Base-by-base conservation (phyloP, 2,113 vertebrate species). In the Alouatta palliata region DNA sequence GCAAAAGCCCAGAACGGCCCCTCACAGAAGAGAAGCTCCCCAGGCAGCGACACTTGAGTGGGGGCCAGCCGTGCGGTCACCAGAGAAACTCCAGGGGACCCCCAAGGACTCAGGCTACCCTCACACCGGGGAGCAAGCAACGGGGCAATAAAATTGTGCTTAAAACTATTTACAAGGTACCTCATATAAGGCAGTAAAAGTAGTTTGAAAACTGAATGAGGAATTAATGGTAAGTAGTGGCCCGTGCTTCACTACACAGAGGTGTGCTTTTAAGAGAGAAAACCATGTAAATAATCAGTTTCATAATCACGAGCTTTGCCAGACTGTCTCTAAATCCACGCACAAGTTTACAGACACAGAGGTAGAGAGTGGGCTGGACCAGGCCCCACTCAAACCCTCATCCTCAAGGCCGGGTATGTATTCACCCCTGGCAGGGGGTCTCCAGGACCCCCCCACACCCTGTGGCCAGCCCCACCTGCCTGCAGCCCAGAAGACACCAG, bases 391-490 rank as follows among this genome's bases (percentile, higher is more conserved):
- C 1, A 16, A 20, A n/a, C 3, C n/a, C 45, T 64, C 0, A 2
- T 25, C 68, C 35, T 21, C 45, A 8, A 0, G 21, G 27, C 9
- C 52, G n/a, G 43, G 43, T 37, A 37, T 30, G 25, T n/a, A 45
- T 8, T 3, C 3, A 30, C 45, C 20, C 4, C n/a, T 4, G 16
- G 8, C 35, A 7, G 35, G 27, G 43, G 0, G 30, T 4, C 8
- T 9, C 35, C 73, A 9, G 71, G n/a, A 25, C 6, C 13, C 37
- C 37, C 2, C 6, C 13, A 7, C 37, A 10, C 56, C 40, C 30
- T 9, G 23, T 40, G 35, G 70, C 70, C n/a, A 71, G 84, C 23
- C 27, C 32, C 43, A 37, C 84, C 30, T 27, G 6, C 47, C 58
- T 45, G 25, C 23, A 87, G 27, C 43, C 40, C 13, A 68, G 52